Conservation (phyloP, 2,113 vertebrate genomes). For the Pleuronectes platessa region DNA sequence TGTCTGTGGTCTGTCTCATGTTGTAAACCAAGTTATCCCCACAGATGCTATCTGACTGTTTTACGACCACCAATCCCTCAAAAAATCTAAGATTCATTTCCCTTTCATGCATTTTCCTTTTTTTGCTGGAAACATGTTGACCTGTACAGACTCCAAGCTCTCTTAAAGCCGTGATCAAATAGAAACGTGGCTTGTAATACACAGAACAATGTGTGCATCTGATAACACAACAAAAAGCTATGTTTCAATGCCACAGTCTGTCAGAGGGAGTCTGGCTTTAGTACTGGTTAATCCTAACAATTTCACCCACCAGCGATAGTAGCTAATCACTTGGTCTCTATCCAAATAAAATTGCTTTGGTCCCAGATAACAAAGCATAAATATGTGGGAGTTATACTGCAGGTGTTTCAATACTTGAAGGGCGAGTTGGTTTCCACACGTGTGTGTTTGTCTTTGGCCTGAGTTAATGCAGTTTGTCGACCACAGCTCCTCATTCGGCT, state of each 20-base stretch:
- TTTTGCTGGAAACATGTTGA: constrained; percentile 40
- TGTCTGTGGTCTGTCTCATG: constrained; percentile 17
- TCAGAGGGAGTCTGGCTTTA: constrained; percentile 6
- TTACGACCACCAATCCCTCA: constrained; percentile 24
- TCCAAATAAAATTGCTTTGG: constrained; percentile 1
- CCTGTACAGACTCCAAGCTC: background rate
- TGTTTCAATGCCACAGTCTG: background rate
- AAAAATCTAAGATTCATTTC: constrained; percentile 4
- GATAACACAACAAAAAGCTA: constrained; percentile 1
- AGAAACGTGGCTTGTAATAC: background rate
- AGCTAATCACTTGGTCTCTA: constrained; percentile 4
- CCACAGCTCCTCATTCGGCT: background rate
- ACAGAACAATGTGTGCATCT: background rate
- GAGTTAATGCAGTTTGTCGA: background rate
- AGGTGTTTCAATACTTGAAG: constrained; percentile 7
- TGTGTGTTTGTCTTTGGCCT: background rate
- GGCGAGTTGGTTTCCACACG: background rate
- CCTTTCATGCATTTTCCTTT: constrained; percentile 36
- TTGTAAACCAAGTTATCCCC: constrained; percentile 9
- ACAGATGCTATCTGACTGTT: constrained; percentile 36
- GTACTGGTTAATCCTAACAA: constrained; percentile 9
- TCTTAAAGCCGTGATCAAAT: constrained; percentile 5
- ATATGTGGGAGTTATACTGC: background rate
- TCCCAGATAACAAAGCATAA: background rate
- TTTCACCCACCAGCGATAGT: constrained; percentile 9